Conservation (phyloP, 2,113 vertebrate genomes). For the Stegostoma tigrinum region DNA sequence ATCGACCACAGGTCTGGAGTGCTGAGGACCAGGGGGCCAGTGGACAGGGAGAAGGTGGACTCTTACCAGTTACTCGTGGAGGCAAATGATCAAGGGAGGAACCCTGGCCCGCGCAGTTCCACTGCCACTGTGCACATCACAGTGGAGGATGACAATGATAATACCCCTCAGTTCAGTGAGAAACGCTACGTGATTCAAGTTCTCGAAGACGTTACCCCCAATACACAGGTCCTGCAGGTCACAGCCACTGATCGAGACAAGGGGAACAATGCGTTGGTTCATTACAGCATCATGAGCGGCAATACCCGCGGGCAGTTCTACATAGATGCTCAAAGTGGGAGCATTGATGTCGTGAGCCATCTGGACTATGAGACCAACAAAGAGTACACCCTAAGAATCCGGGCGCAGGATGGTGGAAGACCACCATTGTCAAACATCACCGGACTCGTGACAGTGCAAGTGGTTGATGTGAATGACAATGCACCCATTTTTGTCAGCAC, state of each 20-base stretch:
- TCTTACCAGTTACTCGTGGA: slow-evolving; percentile 76
- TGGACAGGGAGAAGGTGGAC: slow-evolving; percentile 79
- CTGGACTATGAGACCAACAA: slow-evolving; percentile 86
- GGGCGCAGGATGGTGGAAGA: slow-evolving; percentile 85
- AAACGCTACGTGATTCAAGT: slow-evolving; percentile 83
- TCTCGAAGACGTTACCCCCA: slow-evolving; percentile 71
- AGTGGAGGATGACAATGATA: slow-evolving; percentile 93
- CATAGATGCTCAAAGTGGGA: slow-evolving; percentile 83
- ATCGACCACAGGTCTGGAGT: slow-evolving; percentile 84
- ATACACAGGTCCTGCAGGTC: slow-evolving; percentile 71
- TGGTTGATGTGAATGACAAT: slow-evolving; percentile 87
- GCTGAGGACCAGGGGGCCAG: slow-evolving; percentile 76
- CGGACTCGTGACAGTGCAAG: slow-evolving; percentile 81
- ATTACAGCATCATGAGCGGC: slow-evolving; percentile 95
- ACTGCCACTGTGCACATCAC: slow-evolving; percentile 74
- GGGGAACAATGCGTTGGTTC: slow-evolving; percentile 80
- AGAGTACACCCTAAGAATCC: slow-evolving; percentile 78
- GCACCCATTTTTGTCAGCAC: slow-evolving; percentile 92
- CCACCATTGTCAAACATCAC: slow-evolving; percentile 89
- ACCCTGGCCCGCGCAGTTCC: slow-evolving; percentile 75
- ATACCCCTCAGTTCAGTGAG: slow-evolving; percentile 83
- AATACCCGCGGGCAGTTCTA: slow-evolving; percentile 91
- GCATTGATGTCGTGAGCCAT: slow-evolving; percentile 77
- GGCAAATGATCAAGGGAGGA: slow-evolving; percentile 82
- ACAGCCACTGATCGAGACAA: slow-evolving; percentile 77